These are phyloP conservation scores for Zaprionus vittiger DNA, from an alignment of 1,140 invertebrate genomes.

Conservation along the genomic window DNA sequence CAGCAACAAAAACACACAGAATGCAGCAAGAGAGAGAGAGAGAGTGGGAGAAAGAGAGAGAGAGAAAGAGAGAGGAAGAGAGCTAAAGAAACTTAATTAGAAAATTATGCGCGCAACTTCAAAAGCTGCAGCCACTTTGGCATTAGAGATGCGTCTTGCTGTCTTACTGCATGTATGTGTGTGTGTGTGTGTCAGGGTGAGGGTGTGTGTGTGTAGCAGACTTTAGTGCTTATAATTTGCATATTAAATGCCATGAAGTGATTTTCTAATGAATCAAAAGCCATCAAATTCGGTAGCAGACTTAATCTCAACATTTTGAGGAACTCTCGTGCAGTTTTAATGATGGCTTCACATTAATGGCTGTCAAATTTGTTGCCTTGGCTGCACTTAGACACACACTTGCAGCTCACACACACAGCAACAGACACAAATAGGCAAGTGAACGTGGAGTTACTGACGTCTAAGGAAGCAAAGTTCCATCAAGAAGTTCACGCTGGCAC, in stretches of 20 bases:
- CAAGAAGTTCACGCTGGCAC: slow-evolving; percentile 15
- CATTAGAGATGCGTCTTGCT: slow-evolving; percentile 61
- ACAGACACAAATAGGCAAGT: background rate
- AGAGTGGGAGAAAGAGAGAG: slow-evolving; percentile 9
- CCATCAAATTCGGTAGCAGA: slow-evolving; percentile 67
- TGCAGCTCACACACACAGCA: background rate
- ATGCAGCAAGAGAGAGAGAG: slow-evolving; percentile 15
- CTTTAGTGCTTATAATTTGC: slow-evolving; percentile 68
- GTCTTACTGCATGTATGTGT: background rate
- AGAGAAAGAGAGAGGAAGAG: background rate
- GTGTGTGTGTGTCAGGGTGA: background rate
- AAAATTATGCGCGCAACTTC: slow-evolving; percentile 79
- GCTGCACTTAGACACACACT: slow-evolving; percentile 60
- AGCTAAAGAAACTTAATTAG: slow-evolving; percentile 73
- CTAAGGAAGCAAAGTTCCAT: slow-evolving; percentile 44
- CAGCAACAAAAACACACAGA: slow-evolving; percentile 66
- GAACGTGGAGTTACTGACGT: slow-evolving; percentile 23
- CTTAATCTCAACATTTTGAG: slow-evolving; percentile 31
- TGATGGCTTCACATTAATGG: slow-evolving; percentile 74
- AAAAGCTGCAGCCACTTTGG: slow-evolving; percentile 60
- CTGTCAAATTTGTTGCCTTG: slow-evolving; percentile 75
- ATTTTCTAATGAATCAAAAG: slow-evolving; percentile 80
- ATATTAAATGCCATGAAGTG: slow-evolving; percentile 78
- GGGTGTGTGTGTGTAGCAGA: slow-evolving; percentile 8
- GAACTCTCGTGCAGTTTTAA: slow-evolving; percentile 70